These are phyloP conservation scores for Elachura formosa DNA, from an alignment of 2,113 vertebrate species.

Conservation along the genomic window DNA sequence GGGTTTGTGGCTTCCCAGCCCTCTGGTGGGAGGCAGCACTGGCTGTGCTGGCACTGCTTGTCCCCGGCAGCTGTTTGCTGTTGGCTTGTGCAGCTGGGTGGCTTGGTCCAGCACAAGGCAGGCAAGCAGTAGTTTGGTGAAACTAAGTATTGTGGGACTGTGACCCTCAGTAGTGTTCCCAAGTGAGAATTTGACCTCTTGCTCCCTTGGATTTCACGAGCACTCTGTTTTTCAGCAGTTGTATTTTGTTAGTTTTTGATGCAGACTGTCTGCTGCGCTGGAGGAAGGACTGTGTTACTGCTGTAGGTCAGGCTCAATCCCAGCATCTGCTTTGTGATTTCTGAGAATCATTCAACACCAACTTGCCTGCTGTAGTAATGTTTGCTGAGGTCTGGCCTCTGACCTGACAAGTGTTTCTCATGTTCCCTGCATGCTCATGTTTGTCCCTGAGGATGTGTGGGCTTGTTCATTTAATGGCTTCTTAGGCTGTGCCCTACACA, in stretches of 20 bases:
- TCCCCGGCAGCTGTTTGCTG: neutral
- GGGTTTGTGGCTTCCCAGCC: neutral
- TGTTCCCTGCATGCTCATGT: accelerated
- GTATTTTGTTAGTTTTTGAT: neutral
- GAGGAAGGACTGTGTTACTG: neutral
- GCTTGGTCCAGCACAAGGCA: neutral
- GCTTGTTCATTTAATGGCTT: neutral
- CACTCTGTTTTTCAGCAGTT: neutral
- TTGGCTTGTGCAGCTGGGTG: neutral
- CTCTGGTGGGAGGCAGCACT: neutral
- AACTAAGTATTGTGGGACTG: neutral
- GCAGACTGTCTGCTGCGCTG: neutral
- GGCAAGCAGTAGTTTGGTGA: neutral
- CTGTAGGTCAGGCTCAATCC: neutral
- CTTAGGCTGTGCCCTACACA: neutral
- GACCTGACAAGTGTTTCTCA: accelerated
- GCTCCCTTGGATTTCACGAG: neutral
- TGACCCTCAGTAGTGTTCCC: neutral
- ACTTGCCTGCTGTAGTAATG: neutral
- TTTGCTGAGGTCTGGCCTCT: neutral
- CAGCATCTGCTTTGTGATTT: neutral
- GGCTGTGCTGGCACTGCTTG: neutral
- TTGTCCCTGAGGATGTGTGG: neutral
- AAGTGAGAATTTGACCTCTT: neutral
- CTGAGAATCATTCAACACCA: neutral